These are phyloP conservation scores for Vesta saturnalis DNA, from an alignment of 2,888 invertebrate genomes.

Conservation along the genomic window DNA sequence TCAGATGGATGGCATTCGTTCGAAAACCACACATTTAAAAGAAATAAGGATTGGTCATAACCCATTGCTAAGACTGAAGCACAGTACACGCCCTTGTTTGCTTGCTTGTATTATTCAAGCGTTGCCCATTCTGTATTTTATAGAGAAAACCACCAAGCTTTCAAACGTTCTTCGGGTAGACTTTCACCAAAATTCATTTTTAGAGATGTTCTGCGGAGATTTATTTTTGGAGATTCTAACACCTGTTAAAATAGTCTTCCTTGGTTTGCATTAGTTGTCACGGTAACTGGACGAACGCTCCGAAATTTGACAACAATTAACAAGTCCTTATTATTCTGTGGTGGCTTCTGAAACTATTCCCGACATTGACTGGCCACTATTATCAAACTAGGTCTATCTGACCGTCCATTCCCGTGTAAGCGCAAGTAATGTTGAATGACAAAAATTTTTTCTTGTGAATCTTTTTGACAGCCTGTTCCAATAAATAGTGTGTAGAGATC, in stretches of 20 bases:
- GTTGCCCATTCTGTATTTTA: too few species aligned
- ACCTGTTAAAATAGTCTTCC: too few species aligned
- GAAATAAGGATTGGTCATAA: too few species aligned
- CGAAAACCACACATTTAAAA: too few species aligned
- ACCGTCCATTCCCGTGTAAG: not conserved
- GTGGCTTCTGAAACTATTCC: not conserved
- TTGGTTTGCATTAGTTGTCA: too few species aligned
- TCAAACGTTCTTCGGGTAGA: not conserved
- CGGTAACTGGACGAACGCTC: not conserved
- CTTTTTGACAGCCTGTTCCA: not conserved
- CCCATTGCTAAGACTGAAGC: too few species aligned
- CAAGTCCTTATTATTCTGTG: too few species aligned
- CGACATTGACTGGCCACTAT: not conserved
- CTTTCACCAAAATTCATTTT: not conserved
- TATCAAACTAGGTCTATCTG: not conserved
- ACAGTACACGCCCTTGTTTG: not conserved
- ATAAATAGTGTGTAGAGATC: too few species aligned
- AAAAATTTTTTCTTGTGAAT: not conserved
- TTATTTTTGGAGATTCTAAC: too few species aligned
- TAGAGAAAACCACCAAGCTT: not conserved
- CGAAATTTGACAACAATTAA: not conserved
- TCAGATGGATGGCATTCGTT: too few species aligned
- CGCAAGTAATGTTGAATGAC: not conserved
- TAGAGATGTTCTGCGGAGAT: too few species aligned
- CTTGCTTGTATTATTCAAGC: too few species aligned